Evolutionary conservation across 1,140 invertebrate genomes (phyloP).

Genomic region (Leucophenga varia): DNA sequence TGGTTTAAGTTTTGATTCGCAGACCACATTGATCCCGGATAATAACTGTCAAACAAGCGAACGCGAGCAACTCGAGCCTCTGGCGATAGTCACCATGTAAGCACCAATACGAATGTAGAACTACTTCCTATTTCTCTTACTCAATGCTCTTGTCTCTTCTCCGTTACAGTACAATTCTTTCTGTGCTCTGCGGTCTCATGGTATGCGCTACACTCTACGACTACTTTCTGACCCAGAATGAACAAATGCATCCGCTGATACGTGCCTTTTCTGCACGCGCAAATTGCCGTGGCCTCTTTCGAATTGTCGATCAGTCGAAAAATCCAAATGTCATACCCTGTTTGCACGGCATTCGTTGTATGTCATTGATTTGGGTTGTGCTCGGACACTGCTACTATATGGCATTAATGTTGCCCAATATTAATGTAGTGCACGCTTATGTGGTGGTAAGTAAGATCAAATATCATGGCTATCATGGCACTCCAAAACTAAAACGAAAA

Average conservation of each 20-base stretch:
- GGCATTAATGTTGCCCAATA: slow-evolving; percentile 14
- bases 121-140: background rate
- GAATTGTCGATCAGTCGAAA: background rate
- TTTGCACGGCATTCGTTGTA: slow-evolving; percentile 59
- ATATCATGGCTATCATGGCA: too few species aligned
- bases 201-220: background rate
- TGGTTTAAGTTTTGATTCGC: background rate
- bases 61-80: background rate
- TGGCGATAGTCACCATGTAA: background rate
- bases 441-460: too few species aligned
- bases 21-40: background rate
- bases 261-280: background rate
- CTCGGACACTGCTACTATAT: slow-evolving; percentile 59
- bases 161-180: background rate
- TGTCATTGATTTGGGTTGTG: slow-evolving; percentile 66
- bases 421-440: slow-evolving; percentile 14
- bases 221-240: slow-evolving; percentile 2
- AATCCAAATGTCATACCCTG: slow-evolving; percentile 36
- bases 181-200: background rate
- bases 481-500: too few species aligned
- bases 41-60: background rate
- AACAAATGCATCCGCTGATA: background rate
- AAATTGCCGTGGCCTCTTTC: background rate
- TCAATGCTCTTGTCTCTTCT: background rate
- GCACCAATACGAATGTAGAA: too few species aligned